Evolutionary conservation across 2,888 invertebrate genomes (phyloP).

Genomic region (Pachymerium ferrugineum): DNA sequence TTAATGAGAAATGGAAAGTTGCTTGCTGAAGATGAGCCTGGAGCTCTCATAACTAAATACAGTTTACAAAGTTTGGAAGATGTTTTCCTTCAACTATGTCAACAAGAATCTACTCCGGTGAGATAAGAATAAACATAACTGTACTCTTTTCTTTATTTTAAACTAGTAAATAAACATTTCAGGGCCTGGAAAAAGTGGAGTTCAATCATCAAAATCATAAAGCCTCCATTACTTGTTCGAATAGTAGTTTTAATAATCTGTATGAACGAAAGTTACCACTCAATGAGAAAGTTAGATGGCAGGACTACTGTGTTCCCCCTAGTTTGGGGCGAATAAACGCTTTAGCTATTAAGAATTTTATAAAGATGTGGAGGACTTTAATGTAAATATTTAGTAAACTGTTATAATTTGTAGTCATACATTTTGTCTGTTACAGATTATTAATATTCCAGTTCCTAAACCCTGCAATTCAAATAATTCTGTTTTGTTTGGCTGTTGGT

Average conservation of each 20-base stretch:
- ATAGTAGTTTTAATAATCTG: no score
- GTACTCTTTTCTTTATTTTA: no score
- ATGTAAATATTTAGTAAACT: neutral
- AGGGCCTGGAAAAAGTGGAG: no score
- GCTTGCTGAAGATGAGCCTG: constrained; percentile 46
- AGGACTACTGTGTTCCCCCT: neutral
- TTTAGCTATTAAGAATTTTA: neutral
- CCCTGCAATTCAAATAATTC: neutral
- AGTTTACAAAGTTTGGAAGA: constrained; percentile 45
- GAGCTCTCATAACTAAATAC: constrained; percentile 41
- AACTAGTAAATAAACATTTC: no score
- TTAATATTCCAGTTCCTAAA: neutral
- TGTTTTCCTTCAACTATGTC: constrained; percentile 47
- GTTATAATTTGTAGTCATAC: neutral
- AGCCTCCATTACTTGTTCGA: no score
- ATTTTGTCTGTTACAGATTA: neutral
- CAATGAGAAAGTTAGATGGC: neutral
- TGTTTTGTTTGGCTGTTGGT: neutral
- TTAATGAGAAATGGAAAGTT: constrained; percentile 48
- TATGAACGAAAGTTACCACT: neutral
- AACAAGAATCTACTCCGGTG: constrained; percentile 34
- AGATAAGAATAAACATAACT: no score
- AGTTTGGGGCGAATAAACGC: neutral
- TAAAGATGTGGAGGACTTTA: neutral
- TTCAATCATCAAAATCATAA: no score